Evolutionary conservation across 2,888 invertebrate species (phyloP), one percentile per base, ranked within the genome.

Genomic region (Aelia acuminata): DNA sequence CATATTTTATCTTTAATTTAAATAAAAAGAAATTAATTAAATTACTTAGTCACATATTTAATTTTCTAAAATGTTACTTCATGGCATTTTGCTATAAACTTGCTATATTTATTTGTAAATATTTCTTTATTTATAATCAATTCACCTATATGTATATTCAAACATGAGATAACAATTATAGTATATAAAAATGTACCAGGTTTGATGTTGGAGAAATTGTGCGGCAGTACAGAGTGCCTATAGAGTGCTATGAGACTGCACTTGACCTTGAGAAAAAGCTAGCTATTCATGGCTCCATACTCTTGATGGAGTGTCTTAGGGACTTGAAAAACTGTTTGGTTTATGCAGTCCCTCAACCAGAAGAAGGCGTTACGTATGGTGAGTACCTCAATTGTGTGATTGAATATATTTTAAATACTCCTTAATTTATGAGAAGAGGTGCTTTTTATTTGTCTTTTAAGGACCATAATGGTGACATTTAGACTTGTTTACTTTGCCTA

Each of bases 181-280:
- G 35, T 35, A 18, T 8, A 35, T 7, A 18, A 70, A 70, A 70
- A 35, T 70, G 35, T 35, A 47, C 22, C 35, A 94, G 94, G 90
- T 97, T 97, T 93, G 97, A 97, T 93, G 93, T 96, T 90, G 97
- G 97, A 91, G 93, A 93, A 89, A 93, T 94, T 90, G 91, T 93
- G 89, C 89, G 89, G 57, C 91, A 91, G 88, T 91, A 91, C 87
- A 88, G 90, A 47, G 90, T 91, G 88, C 47, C 90, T 10, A 91
- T 91, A 50, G 88, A 84, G 13, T 90, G 89, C 84, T 92, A 95
- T 90, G 94, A 95, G 90, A 94, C 93, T 88, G 93, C 96, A 92
- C 94, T 95, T 48, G 94, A 95, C 90, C 92, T 98, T 88, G 94
- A 95, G 90, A 91, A 93, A 22, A 93, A 93, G 90, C 92, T 98